Evolutionary conservation across 2,113 vertebrate species (phyloP).

Genomic region (Ameiurus melas): DNA sequence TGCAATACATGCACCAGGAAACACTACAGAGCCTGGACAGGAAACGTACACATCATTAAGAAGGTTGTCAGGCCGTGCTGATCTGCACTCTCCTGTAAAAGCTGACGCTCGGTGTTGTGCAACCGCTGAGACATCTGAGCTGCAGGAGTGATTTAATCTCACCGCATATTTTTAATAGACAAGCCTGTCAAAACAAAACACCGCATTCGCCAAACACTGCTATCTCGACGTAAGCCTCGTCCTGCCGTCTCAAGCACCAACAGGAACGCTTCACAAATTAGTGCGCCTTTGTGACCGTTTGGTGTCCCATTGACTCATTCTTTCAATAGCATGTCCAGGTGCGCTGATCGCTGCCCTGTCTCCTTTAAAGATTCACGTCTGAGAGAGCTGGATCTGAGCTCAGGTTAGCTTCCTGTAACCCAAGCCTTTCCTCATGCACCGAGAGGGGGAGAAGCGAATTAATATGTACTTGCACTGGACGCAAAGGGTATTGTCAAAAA

Average conservation of each 20-base stretch:
- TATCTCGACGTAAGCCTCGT: constrained; percentile 18
- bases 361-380: constrained; percentile 46
- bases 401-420: constrained; percentile 74
- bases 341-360: constrained; percentile 41
- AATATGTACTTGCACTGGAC: constrained; percentile 67
- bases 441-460: constrained; percentile 60
- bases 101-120: background rate
- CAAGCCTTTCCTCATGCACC: constrained; percentile 65
- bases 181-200: constrained; percentile 47
- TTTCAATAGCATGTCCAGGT: constrained; percentile 50
- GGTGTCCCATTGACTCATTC: constrained; percentile 42
- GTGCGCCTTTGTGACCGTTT: constrained; percentile 20
- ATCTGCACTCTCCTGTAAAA: background rate
- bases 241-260: constrained; percentile 1
- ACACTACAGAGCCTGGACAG: background rate
- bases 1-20: background rate
- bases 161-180: constrained; percentile 34
- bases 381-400: constrained; percentile 43
- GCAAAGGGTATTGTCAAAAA: constrained; percentile 61
- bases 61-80: background rate
- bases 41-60: background rate
- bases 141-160: constrained; percentile 38
- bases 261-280: constrained; percentile 48
- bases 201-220: constrained; percentile 29
- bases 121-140: constrained; percentile 12